Evolutionary conservation across 2,797 vertebrate genomes (phyloP), one percentile per base, ranked within the genome.

Genomic region (Acrossocheilus fasciatus): DNA sequence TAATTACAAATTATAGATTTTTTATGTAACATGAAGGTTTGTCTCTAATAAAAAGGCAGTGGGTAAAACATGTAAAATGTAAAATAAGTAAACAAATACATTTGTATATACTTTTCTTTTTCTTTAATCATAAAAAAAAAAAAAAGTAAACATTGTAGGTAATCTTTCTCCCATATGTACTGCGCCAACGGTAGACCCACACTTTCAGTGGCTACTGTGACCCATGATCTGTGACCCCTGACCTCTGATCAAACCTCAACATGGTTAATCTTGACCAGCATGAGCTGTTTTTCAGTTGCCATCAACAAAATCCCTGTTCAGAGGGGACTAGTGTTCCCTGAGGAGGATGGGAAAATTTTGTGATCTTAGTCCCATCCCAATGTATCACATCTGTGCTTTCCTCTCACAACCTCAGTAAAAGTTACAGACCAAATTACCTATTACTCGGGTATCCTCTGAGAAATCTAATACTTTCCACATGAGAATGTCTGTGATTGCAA

Each of bases 341-440:
- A n/a, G 12, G 23, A 23, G 18, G 12, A 23, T 12, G 11, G 76
- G 23, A 5, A 79, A 23, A 47, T 45, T 80, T 80, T 23, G 2
- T 34, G 26, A 66, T 47, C 47, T 47, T 10, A 50, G 18, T 34
- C 5, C n/a, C n/a, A 64, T 18, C 14, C 26, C 5, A 50, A 30
- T 43, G 20, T 39, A 45, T 41, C 14, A 43, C 20, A 68, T 50
- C 78, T 34, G 62, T 64, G 43, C 66, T 52, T 52, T 69, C 52
- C 64, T 36, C 12, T 2, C 12, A 79, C 23, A 79, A 79, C 57
- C 76, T 59, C 57, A 81, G 18, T 52, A 39, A 81, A 26, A 34
- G 26, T 50, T 47, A 66, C 20, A 43, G n/a, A 45, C 2, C 57
- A 80, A 45, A 45, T 80, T 30, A 79, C 4, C 45, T 36, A 12